These are phyloP conservation scores for Drepanosiphum platanoidis DNA, from an alignment of 2,888 invertebrate genomes.

Conservation along the genomic window DNA sequence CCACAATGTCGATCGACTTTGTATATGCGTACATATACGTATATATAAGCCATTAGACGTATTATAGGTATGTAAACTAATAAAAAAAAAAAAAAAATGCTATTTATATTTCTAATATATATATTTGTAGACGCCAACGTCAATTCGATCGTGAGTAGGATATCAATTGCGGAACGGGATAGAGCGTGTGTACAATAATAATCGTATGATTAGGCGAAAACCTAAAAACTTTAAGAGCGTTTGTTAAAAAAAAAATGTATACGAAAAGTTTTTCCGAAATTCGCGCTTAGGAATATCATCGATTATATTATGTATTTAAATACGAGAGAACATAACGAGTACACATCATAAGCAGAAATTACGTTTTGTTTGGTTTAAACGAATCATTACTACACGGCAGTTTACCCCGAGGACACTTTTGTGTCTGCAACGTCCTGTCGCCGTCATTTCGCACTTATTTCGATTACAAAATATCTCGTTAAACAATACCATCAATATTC, in stretches of 20 bases:
- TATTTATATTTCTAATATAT: too few relatives aligned
- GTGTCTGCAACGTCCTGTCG: not conserved
- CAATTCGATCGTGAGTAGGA: not conserved
- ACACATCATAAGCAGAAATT: too few relatives aligned
- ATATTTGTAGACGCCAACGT: too few relatives aligned
- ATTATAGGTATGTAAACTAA: too few relatives aligned
- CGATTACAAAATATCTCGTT: not conserved
- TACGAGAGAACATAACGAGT: not conserved
- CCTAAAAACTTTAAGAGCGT: not conserved
- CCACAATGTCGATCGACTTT: not conserved
- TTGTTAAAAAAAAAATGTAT: too few relatives aligned
- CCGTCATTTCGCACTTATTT: not conserved
- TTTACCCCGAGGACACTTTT: too few relatives aligned
- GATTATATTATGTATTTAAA: too few relatives aligned
- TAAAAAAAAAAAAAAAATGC: too few relatives aligned
- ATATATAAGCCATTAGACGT: too few relatives aligned
- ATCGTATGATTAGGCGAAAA: not conserved
- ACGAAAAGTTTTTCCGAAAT: not conserved
- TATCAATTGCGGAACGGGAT: not conserved
- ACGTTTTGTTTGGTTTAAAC: not conserved
- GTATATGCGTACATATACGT: not conserved
- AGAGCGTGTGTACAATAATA: not conserved
- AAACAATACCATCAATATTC: too few relatives aligned
- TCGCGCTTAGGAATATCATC: not conserved
- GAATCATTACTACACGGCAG: not conserved